phyloP scores from a whole-genome alignment of 2,113 vertebrate species.

The Thalassarche chlororhynchos region DNA sequence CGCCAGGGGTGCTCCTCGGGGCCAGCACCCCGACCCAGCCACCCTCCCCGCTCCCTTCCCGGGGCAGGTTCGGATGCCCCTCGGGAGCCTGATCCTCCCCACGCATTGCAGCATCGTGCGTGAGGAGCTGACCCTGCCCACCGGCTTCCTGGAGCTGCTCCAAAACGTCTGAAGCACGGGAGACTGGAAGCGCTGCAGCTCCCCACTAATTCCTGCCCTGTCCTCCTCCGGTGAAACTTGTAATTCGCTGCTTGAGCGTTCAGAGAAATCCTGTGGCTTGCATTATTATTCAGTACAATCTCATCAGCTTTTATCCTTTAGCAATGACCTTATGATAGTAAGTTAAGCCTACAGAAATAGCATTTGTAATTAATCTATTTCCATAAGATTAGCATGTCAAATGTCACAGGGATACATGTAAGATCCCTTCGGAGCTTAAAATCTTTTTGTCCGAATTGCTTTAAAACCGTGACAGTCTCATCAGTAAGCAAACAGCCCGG shows the following conservation, averaged over 20 bases:
- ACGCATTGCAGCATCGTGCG: accelerated
- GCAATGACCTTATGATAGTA: slow-evolving; percentile 60
- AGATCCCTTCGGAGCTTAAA: slow-evolving; percentile 25
- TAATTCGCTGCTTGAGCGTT: background rate
- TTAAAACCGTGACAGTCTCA: background rate
- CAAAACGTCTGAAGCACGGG: accelerated
- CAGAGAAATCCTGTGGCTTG: background rate
- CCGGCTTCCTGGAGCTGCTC: background rate
- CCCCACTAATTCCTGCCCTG: background rate
- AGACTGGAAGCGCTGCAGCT: background rate
- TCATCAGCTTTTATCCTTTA: slow-evolving; percentile 56
- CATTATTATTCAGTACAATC: slow-evolving; percentile 43
- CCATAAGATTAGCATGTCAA: slow-evolving; percentile 72
- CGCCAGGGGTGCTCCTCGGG: background rate
- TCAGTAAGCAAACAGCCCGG: background rate
- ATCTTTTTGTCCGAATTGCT: background rate
- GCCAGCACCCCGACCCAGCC: background rate
- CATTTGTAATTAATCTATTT: slow-evolving; percentile 77
- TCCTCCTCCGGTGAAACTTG: background rate
- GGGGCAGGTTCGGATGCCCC: background rate
- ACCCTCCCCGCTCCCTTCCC: background rate
- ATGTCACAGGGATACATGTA: slow-evolving; percentile 59
- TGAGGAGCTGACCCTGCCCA: accelerated
- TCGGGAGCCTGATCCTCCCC: too few species aligned
- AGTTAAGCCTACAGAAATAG: slow-evolving; percentile 70